phyloP scores from a whole-genome alignment of 2,888 invertebrate genomes.

The Agonopterix arenella region DNA sequence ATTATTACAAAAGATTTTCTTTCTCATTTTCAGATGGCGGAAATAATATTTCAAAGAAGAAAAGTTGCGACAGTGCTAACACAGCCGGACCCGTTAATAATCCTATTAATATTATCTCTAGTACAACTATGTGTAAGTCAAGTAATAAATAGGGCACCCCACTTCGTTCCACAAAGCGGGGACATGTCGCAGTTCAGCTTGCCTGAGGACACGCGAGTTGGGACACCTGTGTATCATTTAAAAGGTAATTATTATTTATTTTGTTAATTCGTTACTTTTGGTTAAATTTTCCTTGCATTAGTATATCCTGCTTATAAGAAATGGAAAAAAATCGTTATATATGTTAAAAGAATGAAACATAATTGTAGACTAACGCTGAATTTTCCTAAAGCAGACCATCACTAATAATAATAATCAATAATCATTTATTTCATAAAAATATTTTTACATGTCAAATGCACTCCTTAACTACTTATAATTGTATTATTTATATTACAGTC shows the following conservation, averaged over 20 bases:
- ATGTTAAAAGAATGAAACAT: too few relatives aligned
- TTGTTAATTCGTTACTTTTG: too few relatives aligned
- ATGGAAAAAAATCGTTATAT: too few relatives aligned
- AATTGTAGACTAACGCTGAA: too few relatives aligned
- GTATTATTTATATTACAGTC: too few relatives aligned
- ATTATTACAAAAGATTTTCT: not conserved
- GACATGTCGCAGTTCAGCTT: slow-evolving; percentile 87
- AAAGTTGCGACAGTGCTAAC: slow-evolving; percentile 47
- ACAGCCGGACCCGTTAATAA: slow-evolving; percentile 48
- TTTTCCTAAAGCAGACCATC: too few relatives aligned
- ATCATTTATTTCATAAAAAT: too few relatives aligned
- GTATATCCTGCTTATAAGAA: too few relatives aligned
- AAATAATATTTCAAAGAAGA: slow-evolving; percentile 57
- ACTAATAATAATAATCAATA: too few relatives aligned
- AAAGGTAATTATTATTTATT: slow-evolving; percentile 71
- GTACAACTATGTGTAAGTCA: slow-evolving; percentile 56
- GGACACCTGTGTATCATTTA: slow-evolving; percentile 85
- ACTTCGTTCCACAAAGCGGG: slow-evolving; percentile 83
- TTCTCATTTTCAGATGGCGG: slow-evolving; percentile 56
- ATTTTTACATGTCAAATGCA: too few relatives aligned
- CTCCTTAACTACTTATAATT: too few relatives aligned
- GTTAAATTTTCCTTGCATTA: too few relatives aligned
- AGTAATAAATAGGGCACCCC: slow-evolving; percentile 82
- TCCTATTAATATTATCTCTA: slow-evolving; percentile 41
- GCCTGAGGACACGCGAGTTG: slow-evolving; percentile 84